These are phyloP conservation scores for Netelia virgata DNA, from an alignment of 2,888 invertebrate species.

Conservation along the genomic window DNA sequence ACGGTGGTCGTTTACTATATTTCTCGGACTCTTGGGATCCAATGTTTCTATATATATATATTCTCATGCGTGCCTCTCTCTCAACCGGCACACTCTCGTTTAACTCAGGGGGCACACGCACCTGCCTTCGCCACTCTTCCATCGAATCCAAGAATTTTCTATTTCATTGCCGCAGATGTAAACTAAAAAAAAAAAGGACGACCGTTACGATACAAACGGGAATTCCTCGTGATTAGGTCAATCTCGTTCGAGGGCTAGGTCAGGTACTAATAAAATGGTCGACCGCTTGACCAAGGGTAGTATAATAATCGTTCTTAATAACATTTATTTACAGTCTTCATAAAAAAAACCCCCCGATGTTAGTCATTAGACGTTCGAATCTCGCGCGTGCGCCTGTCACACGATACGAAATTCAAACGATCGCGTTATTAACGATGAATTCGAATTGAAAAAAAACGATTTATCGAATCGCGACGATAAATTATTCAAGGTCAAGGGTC, in stretches of 20 bases:
- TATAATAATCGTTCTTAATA: background rate
- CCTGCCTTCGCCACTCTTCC: slow-evolving; percentile 46
- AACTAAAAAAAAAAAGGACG: slow-evolving; percentile 31
- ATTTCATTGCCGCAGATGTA: slow-evolving; percentile 61
- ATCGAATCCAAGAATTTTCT: slow-evolving; percentile 52
- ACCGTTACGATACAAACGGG: slow-evolving; percentile 46
- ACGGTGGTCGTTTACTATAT: slow-evolving; percentile 59
- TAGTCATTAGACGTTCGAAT: background rate
- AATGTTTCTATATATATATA: background rate
- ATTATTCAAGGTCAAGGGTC: too few species aligned
- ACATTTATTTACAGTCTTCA: background rate
- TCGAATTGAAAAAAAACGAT: too few species aligned
- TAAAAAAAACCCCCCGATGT: too few species aligned
- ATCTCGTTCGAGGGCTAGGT: slow-evolving; percentile 4
- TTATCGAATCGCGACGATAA: too few species aligned
- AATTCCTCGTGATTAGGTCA: slow-evolving; percentile 30
- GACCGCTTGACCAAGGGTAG: background rate
- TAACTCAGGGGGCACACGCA: slow-evolving; percentile 48
- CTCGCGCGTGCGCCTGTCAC: background rate
- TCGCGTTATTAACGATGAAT: too few species aligned
- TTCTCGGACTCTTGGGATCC: slow-evolving; percentile 41
- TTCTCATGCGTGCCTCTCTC: slow-evolving; percentile 41
- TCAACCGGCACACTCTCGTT: slow-evolving; percentile 59
- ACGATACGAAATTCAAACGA: too few species aligned
- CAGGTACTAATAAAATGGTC: background rate